phyloP scores from a whole-genome alignment of 1,140 invertebrate genomes.

The Pseudobourletiella spinata region DNA sequence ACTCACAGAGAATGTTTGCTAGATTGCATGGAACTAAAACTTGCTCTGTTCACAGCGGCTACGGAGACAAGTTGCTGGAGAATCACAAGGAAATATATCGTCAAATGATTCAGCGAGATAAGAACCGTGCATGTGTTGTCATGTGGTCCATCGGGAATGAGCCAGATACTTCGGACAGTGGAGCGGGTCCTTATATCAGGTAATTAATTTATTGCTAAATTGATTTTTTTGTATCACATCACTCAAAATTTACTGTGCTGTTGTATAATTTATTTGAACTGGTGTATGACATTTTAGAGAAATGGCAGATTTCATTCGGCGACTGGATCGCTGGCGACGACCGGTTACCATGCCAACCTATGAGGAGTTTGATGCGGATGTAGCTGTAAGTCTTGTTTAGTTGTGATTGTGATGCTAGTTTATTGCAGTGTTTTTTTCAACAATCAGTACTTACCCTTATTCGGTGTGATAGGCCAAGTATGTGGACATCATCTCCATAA shows the following conservation, averaged over 20 bases:
- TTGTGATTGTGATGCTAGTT: no score
- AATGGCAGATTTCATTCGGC: conserved; percentile 21
- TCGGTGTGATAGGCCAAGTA: no score
- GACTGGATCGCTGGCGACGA: conserved; percentile 14
- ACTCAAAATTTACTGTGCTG: neutral
- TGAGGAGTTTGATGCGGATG: conserved; percentile 16
- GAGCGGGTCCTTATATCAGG: conserved; percentile 74
- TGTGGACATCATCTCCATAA: conserved; percentile 54
- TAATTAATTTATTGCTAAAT: conserved; percentile 40
- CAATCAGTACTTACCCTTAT: no score
- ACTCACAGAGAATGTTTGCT: no score
- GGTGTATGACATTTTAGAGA: neutral
- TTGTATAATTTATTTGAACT: neutral
- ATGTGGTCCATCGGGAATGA: conserved; percentile 97
- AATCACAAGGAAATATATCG: conserved; percentile 74
- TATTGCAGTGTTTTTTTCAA: no score
- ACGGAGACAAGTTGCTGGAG: conserved; percentile 49
- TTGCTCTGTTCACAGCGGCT: conserved; percentile 21
- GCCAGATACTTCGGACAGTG: conserved; percentile 60
- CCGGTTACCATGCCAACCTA: conserved; percentile 25
- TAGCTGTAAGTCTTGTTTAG: conserved; percentile 20
- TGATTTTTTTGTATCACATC: neutral
- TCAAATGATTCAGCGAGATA: conserved; percentile 80
- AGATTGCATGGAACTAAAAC: no score
- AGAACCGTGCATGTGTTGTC: conserved; percentile 85